phyloP scores from a whole-genome alignment of 2,113 vertebrate genomes.

The Ochotona princeps region DNA sequence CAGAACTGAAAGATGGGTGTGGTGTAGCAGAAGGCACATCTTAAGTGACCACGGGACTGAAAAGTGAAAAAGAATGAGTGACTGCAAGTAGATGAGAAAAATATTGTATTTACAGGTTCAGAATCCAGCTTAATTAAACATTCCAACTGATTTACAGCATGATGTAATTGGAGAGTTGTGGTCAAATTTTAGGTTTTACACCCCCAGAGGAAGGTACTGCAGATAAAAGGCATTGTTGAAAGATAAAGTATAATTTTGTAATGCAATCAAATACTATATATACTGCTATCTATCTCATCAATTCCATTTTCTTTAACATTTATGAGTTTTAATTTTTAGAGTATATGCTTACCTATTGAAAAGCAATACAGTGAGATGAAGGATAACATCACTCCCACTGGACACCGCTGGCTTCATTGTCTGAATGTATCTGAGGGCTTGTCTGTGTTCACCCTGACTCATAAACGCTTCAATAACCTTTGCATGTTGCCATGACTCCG shows the following conservation, averaged over 20 bases:
- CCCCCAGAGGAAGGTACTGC: neutral
- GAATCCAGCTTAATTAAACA: neutral
- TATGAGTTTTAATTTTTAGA: neutral
- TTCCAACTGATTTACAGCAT: neutral
- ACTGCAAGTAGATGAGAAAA: neutral
- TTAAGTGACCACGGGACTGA: neutral
- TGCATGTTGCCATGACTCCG: conserved; percentile 92
- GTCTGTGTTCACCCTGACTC: conserved; percentile 92
- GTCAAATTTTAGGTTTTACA: neutral
- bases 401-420: conserved; percentile 89
- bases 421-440: conserved; percentile 93
- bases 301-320: conserved; percentile 15
- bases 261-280: neutral
- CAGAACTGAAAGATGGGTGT: neutral
- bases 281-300: neutral
- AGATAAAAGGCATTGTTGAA: conserved; percentile 15
- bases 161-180: neutral
- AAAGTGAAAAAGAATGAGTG: neutral
- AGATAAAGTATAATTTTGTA: neutral
- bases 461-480: conserved; percentile 93
- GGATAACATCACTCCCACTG: conserved; percentile 88
- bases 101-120: rapidly evolving
- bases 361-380: conserved; percentile 93
- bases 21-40: neutral
- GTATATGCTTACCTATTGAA: conserved; percentile 91